Evolutionary conservation across 1,140 invertebrate species (phyloP), one percentile per base, ranked within the genome.

Genomic region (Amyelois transitella): DNA sequence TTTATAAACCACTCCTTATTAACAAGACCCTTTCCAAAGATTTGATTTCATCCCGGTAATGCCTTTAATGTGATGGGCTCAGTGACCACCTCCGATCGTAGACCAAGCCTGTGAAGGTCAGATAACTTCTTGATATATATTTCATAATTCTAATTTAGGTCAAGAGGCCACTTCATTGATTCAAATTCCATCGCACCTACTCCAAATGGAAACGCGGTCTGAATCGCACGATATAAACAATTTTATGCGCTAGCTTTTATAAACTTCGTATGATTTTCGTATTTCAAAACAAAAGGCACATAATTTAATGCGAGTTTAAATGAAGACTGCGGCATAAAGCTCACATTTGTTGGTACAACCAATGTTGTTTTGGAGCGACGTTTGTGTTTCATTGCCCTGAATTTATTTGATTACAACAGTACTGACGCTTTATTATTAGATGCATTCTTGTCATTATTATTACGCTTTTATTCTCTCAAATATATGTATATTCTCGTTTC

Each of bases 371-470:
- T 64, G 51, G 51, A 62, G 12, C 32, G 55, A 28, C 19, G 43
- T n/a, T n/a, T 22, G 57, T 51, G 51, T 63, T 68, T 65, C 58
- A 65, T 71, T 68, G 60, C 56, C 53, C 64, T 55, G 54, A 67
- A 65, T 68, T 68, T 64, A 55, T 60, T 60, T 53, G 58, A 62
- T 71, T 68, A 68, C 62, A 51, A 58, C 58, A 61, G 19, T 43
- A 24, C 49, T 56, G 64, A 24, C 56, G 62, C 18, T 55, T 61
- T 65, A 65, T 53, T 53, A 53, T 38, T 38, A 38, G 32, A 38
- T 38, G 32, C 32, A 38, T 38, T 38, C 32, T 38, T 38, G 32
- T 38, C 32, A 38, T 14, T 14, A 14, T 38, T 38, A 38, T 38
- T 38, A 8, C 17, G 6, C 32, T 38, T n/a, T 38, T 38, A 38